Base-by-base conservation (phyloP, 2,888 invertebrate species). In the Acanthosepion pharaonis region DNA sequence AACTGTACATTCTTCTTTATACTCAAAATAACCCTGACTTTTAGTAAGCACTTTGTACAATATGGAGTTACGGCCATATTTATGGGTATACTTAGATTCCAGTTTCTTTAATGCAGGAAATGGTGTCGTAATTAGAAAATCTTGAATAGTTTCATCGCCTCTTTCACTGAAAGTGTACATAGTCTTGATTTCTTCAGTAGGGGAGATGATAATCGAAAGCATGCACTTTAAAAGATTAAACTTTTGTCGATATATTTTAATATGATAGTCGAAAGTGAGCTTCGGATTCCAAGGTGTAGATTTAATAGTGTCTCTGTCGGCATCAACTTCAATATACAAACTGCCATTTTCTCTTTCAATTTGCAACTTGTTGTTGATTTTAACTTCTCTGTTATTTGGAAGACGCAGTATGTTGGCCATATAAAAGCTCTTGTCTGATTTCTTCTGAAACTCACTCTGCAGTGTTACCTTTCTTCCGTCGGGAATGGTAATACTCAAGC, bases 311-410 rank as follows among this genome's bases (percentile, higher is more conserved):
- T 0, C 78, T 11, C 78, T 8, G 78, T 78, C 78, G 5, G 78
- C 78, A 78, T 78, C 78, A 15, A 78, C 9, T 28, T 78, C 78
- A 78, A 78, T 28, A n/a, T 2, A n/a, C 78, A 78, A 3, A 78
- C n/a, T 78, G n/a, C 78, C 78, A 18, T 78, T 78, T 78, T 78
- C 78, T 78, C 78, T n/a, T 78, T 78, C 78, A n/a, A 78, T 78
- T 1, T 78, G 28, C n/a, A 78, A 5, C 15, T 28, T 8, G 8
- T n/a, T 18, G n/a, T 28, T 78, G 28, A 78, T 9, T 78, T 78
- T 78, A 6, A 78, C n/a, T 28, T 78, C n/a, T 78, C 78, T 9
- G 28, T n/a, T 78, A 28, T 78, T 78, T 48, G 92, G 92, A 25
- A 92, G 51, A 5, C 25, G 51, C 9, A 92, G 92, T 3, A 15